These are phyloP conservation scores for Atrichornis clamosus DNA, from an alignment of 2,113 vertebrate genomes.

Conservation along the genomic window DNA sequence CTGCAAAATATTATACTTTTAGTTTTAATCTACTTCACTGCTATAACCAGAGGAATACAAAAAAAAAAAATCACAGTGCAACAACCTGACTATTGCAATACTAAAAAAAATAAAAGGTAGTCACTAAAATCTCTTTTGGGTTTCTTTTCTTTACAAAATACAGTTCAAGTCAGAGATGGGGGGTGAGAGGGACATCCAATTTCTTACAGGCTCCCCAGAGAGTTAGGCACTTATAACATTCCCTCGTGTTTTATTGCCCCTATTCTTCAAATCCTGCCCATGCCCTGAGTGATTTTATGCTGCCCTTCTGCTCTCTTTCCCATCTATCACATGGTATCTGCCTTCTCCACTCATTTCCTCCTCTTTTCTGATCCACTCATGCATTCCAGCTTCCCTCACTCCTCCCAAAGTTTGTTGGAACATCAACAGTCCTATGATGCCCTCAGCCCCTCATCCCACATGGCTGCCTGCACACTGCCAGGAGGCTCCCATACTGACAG, in stretches of 20 bases:
- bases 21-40: not conserved
- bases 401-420: not conserved
- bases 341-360: not conserved
- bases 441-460: not conserved
- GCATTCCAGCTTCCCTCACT: constrained; percentile 8
- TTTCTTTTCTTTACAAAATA: not conserved
- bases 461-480: not conserved
- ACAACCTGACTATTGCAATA: not conserved
- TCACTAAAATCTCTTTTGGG: not conserved
- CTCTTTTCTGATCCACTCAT: not conserved
- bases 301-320: constrained; percentile 1
- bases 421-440: not conserved
- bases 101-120: not conserved
- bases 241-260: constrained; percentile 12
- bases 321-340: not conserved
- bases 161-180: not conserved
- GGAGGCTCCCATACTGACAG: not conserved
- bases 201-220: not conserved
- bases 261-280: not conserved
- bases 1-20: not conserved
- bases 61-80: not conserved
- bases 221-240: not conserved
- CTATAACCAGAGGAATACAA: not conserved
- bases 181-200: not conserved
- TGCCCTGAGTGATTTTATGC: not conserved